Evolutionary conservation across 2,113 vertebrate species (phyloP).

Genomic region (Heptranchias perlo): DNA sequence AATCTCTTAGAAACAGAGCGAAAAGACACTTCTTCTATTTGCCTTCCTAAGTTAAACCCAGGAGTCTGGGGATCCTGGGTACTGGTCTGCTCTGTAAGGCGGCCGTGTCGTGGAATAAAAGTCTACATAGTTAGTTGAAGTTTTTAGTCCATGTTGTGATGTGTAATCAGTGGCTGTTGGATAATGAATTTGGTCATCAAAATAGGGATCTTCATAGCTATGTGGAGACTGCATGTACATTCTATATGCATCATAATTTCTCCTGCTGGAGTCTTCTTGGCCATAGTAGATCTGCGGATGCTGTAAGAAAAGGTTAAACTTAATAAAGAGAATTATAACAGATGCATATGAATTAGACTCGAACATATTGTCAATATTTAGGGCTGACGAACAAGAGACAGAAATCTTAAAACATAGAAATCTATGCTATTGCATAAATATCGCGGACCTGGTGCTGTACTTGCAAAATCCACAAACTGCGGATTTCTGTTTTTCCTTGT

Average conservation of each 20-base stretch:
- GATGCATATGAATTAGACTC: background rate
- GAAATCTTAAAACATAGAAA: background rate
- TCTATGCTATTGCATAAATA: background rate
- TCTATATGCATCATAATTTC: slow-evolving; percentile 87
- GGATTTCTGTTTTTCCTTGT: background rate
- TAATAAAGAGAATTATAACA: background rate
- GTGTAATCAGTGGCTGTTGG: slow-evolving; percentile 75
- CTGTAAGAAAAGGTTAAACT: slow-evolving; percentile 52
- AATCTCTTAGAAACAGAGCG: background rate
- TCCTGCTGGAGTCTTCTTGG: slow-evolving; percentile 71
- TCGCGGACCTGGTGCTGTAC: background rate
- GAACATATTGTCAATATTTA: background rate
- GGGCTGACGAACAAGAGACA: background rate
- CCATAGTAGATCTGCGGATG: slow-evolving; percentile 81
- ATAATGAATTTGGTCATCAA: slow-evolving; percentile 83
- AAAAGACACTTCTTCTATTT: slow-evolving; percentile 31
- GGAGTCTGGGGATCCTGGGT: slow-evolving; percentile 92
- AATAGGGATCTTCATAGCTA: slow-evolving; percentile 84
- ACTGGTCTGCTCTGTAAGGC: slow-evolving; percentile 87
- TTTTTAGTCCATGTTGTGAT: slow-evolving; percentile 80
- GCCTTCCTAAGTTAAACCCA: slow-evolving; percentile 76
- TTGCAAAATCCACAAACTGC: background rate
- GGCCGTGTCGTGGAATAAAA: slow-evolving; percentile 91
- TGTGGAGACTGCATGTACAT: slow-evolving; percentile 86
- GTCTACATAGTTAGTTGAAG: slow-evolving; percentile 90